Conservation (phyloP, 2,113 vertebrate species). For the Eublepharis macularius region DNA sequence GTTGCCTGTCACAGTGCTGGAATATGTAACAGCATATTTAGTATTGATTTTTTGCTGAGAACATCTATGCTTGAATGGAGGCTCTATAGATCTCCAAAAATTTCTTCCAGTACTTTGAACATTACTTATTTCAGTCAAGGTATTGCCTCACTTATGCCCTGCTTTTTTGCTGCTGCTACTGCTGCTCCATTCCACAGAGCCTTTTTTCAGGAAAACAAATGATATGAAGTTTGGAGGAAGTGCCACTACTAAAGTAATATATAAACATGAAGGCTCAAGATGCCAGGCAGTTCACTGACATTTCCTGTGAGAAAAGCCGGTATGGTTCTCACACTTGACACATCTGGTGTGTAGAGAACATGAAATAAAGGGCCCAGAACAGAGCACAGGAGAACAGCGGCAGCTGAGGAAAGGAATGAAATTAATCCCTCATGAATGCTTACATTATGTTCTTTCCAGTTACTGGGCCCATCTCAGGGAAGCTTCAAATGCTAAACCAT, state of each 20-base stretch:
- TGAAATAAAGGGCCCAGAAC: background rate
- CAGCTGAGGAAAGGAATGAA: conserved; percentile 6
- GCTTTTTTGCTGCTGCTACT: too few relatives aligned
- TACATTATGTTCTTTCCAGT: background rate
- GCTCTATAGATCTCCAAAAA: background rate
- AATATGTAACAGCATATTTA: background rate
- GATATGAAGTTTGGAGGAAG: background rate
- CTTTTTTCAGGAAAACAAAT: background rate
- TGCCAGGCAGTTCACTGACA: background rate
- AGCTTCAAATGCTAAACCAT: conserved; percentile 16
- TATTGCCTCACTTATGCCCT: background rate
- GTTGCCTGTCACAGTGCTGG: background rate
- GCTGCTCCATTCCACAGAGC: background rate
- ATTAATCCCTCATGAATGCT: background rate
- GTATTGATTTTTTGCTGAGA: background rate
- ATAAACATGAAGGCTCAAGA: background rate
- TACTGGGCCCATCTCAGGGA: conserved; percentile 10
- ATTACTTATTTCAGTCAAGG: background rate
- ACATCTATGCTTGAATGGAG: background rate
- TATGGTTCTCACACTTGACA: background rate
- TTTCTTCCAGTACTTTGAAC: background rate
- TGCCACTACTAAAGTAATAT: background rate
- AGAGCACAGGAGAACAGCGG: background rate
- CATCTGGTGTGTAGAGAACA: accelerated
- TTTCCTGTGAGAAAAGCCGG: background rate